These are phyloP conservation scores for Thelaira solivaga DNA, from an alignment of 2,888 invertebrate genomes.

Conservation along the genomic window DNA sequence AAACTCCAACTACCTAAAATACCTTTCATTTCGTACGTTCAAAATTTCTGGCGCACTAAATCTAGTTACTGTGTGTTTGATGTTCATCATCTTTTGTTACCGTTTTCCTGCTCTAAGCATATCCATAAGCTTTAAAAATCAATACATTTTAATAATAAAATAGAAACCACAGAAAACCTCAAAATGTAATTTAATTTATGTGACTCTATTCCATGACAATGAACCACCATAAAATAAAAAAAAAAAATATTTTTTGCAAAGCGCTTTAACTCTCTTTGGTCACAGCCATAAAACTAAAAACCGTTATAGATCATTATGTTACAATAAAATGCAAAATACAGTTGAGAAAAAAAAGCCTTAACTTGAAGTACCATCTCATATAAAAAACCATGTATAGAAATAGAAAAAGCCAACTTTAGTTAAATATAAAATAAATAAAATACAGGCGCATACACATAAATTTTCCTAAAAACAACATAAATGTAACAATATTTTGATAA, in stretches of 20 bases:
- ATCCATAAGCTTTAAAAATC: constrained; percentile 9
- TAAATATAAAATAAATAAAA: constrained; percentile 49
- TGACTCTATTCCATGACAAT: constrained; percentile 55
- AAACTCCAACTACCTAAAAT: not conserved
- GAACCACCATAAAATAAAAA: constrained; percentile 52
- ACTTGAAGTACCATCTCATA: not conserved
- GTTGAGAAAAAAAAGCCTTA: constrained; percentile 56
- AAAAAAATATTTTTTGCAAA: not conserved
- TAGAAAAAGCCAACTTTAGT: constrained; percentile 12
- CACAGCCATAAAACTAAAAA: constrained; percentile 55
- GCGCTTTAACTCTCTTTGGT: constrained; percentile 3
- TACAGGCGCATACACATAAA: constrained; percentile 61
- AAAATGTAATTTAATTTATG: constrained; percentile 59
- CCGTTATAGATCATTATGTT: constrained; percentile 63
- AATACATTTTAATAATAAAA: constrained; percentile 38
- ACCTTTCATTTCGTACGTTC: not conserved
- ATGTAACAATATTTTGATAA: constrained; percentile 70
- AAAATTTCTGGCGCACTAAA: not conserved
- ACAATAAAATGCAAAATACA: constrained; percentile 62
- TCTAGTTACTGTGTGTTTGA: not conserved
- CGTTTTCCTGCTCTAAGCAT: not conserved
- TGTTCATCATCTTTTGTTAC: constrained; percentile 18
- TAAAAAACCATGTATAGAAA: not conserved
- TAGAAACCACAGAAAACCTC: constrained; percentile 14
- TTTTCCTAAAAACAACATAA: constrained; percentile 60